Evolutionary conservation across 2,797 vertebrate genomes (phyloP).

Genomic region (Semaprochilodus insignis): DNA sequence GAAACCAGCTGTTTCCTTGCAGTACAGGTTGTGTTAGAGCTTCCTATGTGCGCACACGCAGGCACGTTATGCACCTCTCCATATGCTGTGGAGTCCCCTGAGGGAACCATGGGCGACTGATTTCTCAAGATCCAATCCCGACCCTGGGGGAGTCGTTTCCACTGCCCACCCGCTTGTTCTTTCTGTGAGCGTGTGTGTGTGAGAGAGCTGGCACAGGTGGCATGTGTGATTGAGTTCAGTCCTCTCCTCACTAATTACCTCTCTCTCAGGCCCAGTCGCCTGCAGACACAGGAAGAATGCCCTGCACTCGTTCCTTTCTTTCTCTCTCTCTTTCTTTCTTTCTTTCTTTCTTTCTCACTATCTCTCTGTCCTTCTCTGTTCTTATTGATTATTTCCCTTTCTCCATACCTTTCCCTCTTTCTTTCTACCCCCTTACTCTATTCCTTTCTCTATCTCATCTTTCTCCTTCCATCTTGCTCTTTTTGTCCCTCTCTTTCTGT

Average conservation of each 20-base stretch:
- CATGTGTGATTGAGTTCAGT: conserved; percentile 59
- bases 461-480: no score
- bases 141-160: conserved; percentile 57
- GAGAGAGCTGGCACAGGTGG: conserved; percentile 46
- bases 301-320: neutral
- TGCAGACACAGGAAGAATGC: conserved; percentile 21
- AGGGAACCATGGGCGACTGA: conserved; percentile 47
- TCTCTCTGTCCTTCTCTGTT: neutral
- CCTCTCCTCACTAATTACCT: conserved; percentile 60
- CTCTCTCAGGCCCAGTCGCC: conserved; percentile 55
- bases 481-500: no score
- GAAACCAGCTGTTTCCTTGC: no score
- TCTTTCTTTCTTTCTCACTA: neutral
- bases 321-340: neutral
- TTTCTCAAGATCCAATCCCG: conserved; percentile 54
- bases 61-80: conserved; percentile 27
- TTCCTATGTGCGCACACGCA: neutral
- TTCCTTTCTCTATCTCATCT: neutral
- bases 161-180: conserved; percentile 59
- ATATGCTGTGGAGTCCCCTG: conserved; percentile 56
- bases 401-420: neutral
- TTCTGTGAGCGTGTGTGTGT: neutral
- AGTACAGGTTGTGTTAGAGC: neutral
- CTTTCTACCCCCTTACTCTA: neutral
- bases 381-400: neutral